phyloP scores from a whole-genome alignment of 2,797 vertebrate genomes.

The Squalus acanthias region DNA sequence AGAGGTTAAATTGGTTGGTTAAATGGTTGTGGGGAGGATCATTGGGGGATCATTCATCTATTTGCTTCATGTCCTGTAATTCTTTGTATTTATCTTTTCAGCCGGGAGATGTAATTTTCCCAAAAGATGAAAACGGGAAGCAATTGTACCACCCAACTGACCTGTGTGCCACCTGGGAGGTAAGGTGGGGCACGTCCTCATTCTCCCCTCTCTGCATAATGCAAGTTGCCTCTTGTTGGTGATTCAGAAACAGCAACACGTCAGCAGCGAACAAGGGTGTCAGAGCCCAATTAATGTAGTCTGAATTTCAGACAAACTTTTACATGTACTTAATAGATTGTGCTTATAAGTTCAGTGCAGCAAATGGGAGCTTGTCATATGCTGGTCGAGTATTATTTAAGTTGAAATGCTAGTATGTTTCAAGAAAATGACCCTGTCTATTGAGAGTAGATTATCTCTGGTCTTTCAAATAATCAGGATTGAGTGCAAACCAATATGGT shows the following conservation, averaged over 20 bases:
- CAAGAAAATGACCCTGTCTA: too few species aligned
- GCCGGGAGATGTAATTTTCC: conserved; percentile 76
- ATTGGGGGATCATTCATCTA: too few species aligned
- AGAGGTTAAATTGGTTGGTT: too few species aligned
- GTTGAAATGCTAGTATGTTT: neutral
- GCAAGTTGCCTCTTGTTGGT: neutral
- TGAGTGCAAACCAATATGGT: too few species aligned
- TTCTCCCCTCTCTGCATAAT: neutral
- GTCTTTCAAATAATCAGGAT: too few species aligned
- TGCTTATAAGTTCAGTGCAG: neutral
- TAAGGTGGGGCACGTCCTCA: conserved; percentile 50
- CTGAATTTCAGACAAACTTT: neutral
- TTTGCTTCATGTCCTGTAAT: neutral
- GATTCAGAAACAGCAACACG: neutral
- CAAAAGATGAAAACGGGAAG: conserved; percentile 74
- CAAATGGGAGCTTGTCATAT: neutral
- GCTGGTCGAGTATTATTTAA: neutral
- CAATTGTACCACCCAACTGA: conserved; percentile 74
- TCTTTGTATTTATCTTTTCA: conserved; percentile 51
- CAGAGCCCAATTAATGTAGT: neutral
- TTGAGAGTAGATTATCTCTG: too few species aligned
- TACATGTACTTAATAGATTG: neutral
- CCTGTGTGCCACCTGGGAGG: conserved; percentile 89
- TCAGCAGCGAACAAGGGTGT: neutral
- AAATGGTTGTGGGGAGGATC: too few species aligned